Evolutionary conservation across 2,113 vertebrate species (phyloP), one percentile per base, ranked within the genome.

Genomic region (Proteles cristata): DNA sequence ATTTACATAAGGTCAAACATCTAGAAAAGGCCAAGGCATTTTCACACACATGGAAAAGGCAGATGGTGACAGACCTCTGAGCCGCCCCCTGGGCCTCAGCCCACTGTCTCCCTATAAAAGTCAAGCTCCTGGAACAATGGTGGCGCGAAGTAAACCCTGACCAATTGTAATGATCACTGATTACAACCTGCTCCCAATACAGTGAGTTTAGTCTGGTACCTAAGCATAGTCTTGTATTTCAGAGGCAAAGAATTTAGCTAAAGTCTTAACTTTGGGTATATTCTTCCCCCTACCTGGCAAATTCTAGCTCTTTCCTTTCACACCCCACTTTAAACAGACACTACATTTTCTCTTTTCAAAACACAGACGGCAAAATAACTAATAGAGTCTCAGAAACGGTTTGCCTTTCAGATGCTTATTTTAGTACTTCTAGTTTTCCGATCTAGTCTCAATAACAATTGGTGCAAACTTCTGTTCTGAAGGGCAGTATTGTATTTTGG

Each of bases 381-480:
- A 92, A 69, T 87, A n/a, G 81, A 63, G 28, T 61, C 58, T 93
- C 74, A 90, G 74, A 65, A 94, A 77, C 19, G 6, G 28, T 87
- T 55, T 84, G 63, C 28, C 84, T 61, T 95, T 90, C 31, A 45
- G 61, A 80, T 12, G 63, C 31, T 33, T 85, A 48, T 48, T 90
- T 86, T 48, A 86, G 39, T 50, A 53, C 45, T 86, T 97, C 73
- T 66, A 92, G 69, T 84, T 85, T 97, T 93, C 65, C 74, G 55
- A 93, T 80, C 39, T 69, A 61, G 74, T 33, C 58, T 93, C 87
- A 95, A 39, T 58, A 86, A 90, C 74, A 90, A 76, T 82, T 82
- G 68, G 74, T 61, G 58, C 48, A 91, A 93, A 87, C 81, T 93
- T 95, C 43, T 73, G 79, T 95, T 81, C 90, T 85, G 77, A 83